Evolutionary conservation across 2,113 vertebrate genomes (phyloP).

Genomic region (Salvelinus sp.): DNA sequence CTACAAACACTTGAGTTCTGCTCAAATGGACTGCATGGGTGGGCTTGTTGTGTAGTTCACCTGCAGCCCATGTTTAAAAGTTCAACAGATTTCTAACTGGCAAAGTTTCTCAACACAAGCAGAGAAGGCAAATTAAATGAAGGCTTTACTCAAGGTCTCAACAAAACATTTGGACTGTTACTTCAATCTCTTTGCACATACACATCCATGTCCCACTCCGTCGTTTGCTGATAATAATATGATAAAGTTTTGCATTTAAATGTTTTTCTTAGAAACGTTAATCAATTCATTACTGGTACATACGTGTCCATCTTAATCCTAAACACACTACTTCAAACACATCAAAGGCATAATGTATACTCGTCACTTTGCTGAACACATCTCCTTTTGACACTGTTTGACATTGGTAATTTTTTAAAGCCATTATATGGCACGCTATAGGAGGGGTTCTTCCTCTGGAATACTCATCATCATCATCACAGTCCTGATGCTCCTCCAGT

Average conservation of each 20-base stretch:
- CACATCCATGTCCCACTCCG: neutral
- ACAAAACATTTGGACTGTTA: neutral
- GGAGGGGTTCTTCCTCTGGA: constrained; percentile 4
- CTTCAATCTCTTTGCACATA: neutral
- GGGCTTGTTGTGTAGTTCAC: neutral
- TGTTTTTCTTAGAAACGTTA: neutral
- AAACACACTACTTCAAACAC: neutral
- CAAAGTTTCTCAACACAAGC: neutral
- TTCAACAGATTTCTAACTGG: neutral
- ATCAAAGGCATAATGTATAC: neutral
- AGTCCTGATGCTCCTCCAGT: constrained; percentile 9
- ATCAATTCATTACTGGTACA: neutral
- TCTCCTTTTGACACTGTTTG: constrained; percentile 35
- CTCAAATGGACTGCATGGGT: neutral
- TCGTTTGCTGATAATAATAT: constrained; percentile 2
- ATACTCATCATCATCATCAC: neutral
- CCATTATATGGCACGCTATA: neutral
- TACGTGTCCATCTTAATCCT: neutral
- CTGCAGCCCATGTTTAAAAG: neutral
- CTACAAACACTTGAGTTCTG: neutral
- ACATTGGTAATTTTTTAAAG: neutral
- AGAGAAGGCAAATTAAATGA: neutral
- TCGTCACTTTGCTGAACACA: neutral
- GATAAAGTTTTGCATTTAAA: too few relatives aligned
- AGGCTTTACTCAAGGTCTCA: neutral